Conservation (phyloP, 2,888 invertebrate species). For the Dusona sp. region DNA sequence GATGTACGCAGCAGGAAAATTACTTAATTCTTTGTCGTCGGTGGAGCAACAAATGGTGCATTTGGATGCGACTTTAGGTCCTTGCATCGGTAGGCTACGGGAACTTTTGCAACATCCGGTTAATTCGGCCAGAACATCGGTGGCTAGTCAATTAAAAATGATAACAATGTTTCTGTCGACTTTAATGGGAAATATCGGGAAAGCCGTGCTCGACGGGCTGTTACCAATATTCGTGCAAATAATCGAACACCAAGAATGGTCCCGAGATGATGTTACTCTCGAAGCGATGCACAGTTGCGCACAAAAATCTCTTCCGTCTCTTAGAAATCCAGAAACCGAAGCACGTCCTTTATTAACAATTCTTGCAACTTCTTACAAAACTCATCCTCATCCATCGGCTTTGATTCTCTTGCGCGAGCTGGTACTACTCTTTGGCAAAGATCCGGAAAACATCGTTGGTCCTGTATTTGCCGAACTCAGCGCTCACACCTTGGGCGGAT, state of each 20-base stretch:
- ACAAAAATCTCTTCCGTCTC: constrained; percentile 78
- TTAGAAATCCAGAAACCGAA: constrained; percentile 79
- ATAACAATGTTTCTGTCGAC: constrained; percentile 88
- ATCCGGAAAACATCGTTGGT: constrained; percentile 79
- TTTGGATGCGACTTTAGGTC: constrained; percentile 89
- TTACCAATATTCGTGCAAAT: constrained; percentile 88
- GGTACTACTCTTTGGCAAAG: constrained; percentile 84
- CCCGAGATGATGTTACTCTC: constrained; percentile 87
- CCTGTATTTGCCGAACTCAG: constrained; percentile 79
- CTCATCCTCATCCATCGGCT: constrained; percentile 85
- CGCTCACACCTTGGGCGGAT: constrained; percentile 79
- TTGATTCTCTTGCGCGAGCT: constrained; percentile 81
- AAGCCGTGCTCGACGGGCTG: constrained; percentile 79
- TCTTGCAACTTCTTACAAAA: constrained; percentile 81
- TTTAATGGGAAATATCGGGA: constrained; percentile 86
- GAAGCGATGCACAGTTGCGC: constrained; percentile 86
- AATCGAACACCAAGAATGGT: constrained; percentile 87
- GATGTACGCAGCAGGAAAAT: constrained; percentile 91
- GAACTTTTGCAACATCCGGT: constrained; percentile 82
- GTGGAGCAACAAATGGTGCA: constrained; percentile 88
- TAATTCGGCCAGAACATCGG: constrained; percentile 78
- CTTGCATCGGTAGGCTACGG: constrained; percentile 88
- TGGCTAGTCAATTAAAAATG: constrained; percentile 89
- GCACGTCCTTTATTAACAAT: constrained; percentile 77
- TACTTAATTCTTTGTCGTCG: constrained; percentile 89